A percentile compares a stretch with the other conserved stretches of the same genome.
These are phyloP conservation scores for Gila robusta DNA, from an alignment of 2,797 vertebrate genomes.

Conservation along the genomic window DNA sequence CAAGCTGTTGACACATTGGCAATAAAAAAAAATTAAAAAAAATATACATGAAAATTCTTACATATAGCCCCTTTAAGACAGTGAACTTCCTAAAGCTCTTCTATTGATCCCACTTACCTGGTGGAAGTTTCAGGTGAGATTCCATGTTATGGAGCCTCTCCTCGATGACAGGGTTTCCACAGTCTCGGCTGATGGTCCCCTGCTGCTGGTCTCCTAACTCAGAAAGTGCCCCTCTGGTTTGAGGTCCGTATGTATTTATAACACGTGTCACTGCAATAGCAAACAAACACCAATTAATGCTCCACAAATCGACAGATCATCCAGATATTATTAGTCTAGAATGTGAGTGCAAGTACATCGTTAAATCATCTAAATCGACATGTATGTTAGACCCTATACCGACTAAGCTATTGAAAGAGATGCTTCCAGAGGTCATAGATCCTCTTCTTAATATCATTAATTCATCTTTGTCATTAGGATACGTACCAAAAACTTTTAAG, in stretches of 20 bases:
- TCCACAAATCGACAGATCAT: neutral
- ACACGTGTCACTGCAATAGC: conserved; percentile 88
- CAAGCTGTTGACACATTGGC: neutral
- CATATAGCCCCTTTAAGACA: neutral
- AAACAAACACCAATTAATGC: conserved; percentile 28
- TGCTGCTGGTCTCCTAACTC: conserved; percentile 78
- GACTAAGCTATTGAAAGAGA: too few relatives aligned
- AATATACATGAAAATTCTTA: neutral
- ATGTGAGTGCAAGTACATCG: too few relatives aligned
- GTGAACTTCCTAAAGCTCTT: neutral
- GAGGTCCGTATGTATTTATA: conserved; percentile 95
- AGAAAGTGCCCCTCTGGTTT: conserved; percentile 75
- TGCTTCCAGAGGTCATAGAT: too few relatives aligned
- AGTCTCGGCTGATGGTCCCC: conserved; percentile 75
- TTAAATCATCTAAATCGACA: too few relatives aligned
- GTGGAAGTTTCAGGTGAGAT: conserved; percentile 87
- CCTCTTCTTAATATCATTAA: too few relatives aligned
- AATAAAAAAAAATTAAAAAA: neutral
- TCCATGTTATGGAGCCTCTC: conserved; percentile 96
- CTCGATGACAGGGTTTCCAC: conserved; percentile 91
- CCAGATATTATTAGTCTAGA: neutral
- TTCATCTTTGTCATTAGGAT: too few relatives aligned
- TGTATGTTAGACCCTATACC: too few relatives aligned
- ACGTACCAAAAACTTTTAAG: too few relatives aligned
- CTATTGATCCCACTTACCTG: conserved; percentile 76